phyloP scores from a whole-genome alignment of 2,888 invertebrate species.

The Eurytoma adleriae region DNA sequence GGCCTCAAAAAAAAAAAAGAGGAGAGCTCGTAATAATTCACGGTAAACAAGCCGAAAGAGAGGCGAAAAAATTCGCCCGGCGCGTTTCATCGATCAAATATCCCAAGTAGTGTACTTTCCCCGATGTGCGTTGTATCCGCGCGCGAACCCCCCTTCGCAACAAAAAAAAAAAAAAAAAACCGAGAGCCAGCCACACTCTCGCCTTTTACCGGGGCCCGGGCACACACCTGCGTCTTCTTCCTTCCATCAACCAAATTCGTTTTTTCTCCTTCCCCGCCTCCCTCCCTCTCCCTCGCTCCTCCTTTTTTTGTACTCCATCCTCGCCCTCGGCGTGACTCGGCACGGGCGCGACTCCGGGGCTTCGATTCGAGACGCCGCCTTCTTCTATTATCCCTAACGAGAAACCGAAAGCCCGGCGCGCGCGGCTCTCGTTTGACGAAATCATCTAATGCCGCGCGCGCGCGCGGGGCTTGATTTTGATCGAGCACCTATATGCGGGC shows the following conservation, averaged over 20 bases:
- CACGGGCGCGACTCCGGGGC: conserved; percentile 3
- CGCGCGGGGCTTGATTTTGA: conserved; percentile 30
- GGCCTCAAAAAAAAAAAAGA: neutral
- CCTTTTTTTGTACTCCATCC: conserved; percentile 37
- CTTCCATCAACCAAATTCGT: conserved; percentile 56
- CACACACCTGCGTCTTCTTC: conserved; percentile 52
- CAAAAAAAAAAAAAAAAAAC: neutral
- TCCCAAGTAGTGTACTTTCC: conserved; percentile 35
- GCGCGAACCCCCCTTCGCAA: neutral
- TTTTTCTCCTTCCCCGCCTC: conserved; percentile 24
- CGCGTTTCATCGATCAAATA: conserved; percentile 52
- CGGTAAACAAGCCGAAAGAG: conserved; percentile 31
- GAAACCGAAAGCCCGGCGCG: conserved; percentile 48
- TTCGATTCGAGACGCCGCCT: conserved; percentile 47
- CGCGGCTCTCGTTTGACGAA: conserved; percentile 53
- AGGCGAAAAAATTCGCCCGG: conserved; percentile 6
- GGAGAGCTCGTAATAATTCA: conserved; percentile 36
- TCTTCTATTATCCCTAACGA: conserved; percentile 56
- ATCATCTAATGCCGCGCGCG: conserved; percentile 48
- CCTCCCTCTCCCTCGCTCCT: conserved; percentile 9
- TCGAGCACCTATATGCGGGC: conserved; percentile 28
- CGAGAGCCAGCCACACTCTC: neutral
- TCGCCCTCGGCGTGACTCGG: conserved; percentile 57
- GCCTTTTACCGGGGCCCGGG: conserved; percentile 34
- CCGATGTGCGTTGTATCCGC: neutral